phyloP scores from a whole-genome alignment of 1,140 invertebrate genomes.

The Hormaphis cornu region DNA sequence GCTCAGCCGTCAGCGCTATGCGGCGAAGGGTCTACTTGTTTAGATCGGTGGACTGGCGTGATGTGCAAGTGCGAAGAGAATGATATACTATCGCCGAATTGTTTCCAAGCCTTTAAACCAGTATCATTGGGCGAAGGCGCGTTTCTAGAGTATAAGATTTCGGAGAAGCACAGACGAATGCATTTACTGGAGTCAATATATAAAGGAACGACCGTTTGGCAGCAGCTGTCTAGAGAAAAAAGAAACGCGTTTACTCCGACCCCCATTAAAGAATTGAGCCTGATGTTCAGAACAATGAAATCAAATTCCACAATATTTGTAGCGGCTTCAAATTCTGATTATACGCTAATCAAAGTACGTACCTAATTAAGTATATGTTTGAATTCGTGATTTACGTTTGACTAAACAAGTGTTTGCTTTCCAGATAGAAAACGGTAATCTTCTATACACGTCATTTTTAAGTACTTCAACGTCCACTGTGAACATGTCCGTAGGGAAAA shows the following conservation, averaged over 20 bases:
- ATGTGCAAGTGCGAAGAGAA: conserved; percentile 57
- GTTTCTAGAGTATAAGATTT: conserved; percentile 68
- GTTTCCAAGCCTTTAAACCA: conserved; percentile 63
- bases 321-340: conserved; percentile 77
- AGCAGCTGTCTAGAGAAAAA: conserved; percentile 14
- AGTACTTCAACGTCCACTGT: conserved; percentile 43
- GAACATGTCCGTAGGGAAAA: conserved; percentile 62
- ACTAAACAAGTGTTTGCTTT: not conserved
- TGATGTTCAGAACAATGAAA: conserved; percentile 72
- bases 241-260: conserved; percentile 18
- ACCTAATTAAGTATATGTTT: conserved; percentile 1
- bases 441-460: conserved; percentile 14
- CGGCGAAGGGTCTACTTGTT: conserved; percentile 47
- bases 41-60: conserved; percentile 70
- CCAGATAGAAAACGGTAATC: not conserved
- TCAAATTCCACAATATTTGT: conserved; percentile 69
- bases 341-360: conserved; percentile 65
- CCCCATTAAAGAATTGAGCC: conserved; percentile 59
- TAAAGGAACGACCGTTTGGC: conserved; percentile 59
- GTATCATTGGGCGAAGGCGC: conserved; percentile 66
- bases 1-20: conserved; percentile 10
- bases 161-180: conserved; percentile 74
- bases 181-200: conserved; percentile 70
- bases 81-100: conserved; percentile 64
- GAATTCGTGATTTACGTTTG: not conserved